These are phyloP conservation scores for Pseudobourletiella spinata DNA, from an alignment of 1,140 invertebrate genomes.

Conservation along the genomic window DNA sequence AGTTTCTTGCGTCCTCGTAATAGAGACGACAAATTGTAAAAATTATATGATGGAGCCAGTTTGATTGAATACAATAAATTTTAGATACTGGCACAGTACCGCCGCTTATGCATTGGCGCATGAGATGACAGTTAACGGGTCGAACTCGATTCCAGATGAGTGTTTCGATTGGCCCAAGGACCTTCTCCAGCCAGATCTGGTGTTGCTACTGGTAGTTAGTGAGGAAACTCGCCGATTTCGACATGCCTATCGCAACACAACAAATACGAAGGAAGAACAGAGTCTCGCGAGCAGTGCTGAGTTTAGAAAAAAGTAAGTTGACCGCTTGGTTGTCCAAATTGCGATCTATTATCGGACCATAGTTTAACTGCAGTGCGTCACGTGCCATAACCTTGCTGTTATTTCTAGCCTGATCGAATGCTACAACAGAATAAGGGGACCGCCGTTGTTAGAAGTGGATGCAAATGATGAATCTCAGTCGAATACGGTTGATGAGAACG, in stretches of 20 bases:
- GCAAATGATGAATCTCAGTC: constrained; percentile 7
- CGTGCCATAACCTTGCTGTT: constrained; percentile 1
- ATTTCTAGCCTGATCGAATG: constrained; percentile 22
- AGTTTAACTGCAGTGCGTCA: not conserved
- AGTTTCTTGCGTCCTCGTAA: not conserved
- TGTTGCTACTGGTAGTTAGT: constrained; percentile 37
- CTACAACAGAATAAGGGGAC: constrained; percentile 23
- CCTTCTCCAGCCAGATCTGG: constrained; percentile 40
- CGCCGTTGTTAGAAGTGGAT: constrained; percentile 14
- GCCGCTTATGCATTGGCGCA: constrained; percentile 41
- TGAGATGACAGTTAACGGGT: constrained; percentile 14
- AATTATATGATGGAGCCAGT: too few relatives aligned
- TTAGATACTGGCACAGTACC: constrained; percentile 43
- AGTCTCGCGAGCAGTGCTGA: constrained; percentile 20
- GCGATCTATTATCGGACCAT: not conserved
- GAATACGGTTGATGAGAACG: constrained; percentile 21
- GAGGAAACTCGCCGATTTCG: constrained; percentile 36
- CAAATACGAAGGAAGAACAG: constrained; percentile 34
- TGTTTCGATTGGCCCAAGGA: constrained; percentile 40
- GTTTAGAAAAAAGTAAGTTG: constrained; percentile 28
- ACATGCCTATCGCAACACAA: constrained; percentile 35
- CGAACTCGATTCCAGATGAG: not conserved
- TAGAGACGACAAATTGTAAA: too few relatives aligned
- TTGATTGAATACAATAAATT: too few relatives aligned
- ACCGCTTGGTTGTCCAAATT: too few relatives aligned